These are phyloP conservation scores for Eupithecia subfuscata DNA, from an alignment of 2,888 invertebrate genomes.

Conservation along the genomic window DNA sequence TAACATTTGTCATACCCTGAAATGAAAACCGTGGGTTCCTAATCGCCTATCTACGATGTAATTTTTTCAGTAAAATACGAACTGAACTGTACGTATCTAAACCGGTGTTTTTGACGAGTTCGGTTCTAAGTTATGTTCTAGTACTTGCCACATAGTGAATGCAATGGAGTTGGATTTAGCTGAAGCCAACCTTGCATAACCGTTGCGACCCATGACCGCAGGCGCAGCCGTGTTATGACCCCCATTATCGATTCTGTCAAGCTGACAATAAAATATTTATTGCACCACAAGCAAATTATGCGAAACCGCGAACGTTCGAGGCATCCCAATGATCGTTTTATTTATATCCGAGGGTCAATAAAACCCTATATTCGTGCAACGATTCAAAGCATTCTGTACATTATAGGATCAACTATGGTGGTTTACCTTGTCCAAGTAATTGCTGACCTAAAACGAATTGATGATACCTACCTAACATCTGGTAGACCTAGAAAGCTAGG, in stretches of 20 bases:
- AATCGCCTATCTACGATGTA: background rate
- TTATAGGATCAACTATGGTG: slow-evolving; percentile 35
- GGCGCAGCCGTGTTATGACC: slow-evolving; percentile 36
- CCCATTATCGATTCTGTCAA: slow-evolving; percentile 36
- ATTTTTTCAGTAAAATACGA: background rate
- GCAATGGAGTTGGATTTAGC: slow-evolving; percentile 24
- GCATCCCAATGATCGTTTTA: slow-evolving; percentile 17
- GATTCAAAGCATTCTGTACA: slow-evolving; percentile 44
- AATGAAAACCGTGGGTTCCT: background rate
- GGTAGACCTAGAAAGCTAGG: slow-evolving; percentile 44
- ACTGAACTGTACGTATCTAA: background rate
- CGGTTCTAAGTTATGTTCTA: background rate
- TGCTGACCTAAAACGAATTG: slow-evolving; percentile 53
- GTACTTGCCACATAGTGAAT: slow-evolving; percentile 14
- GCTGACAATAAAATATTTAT: slow-evolving; percentile 40
- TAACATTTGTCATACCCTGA: slow-evolving; percentile 50
- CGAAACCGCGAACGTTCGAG: slow-evolving; percentile 25
- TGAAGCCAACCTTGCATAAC: slow-evolving; percentile 41
- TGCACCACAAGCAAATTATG: slow-evolving; percentile 30
- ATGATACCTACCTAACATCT: slow-evolving; percentile 40
- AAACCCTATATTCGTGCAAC: slow-evolving; percentile 32
- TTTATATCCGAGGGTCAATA: slow-evolving; percentile 23
- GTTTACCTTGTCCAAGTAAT: slow-evolving; percentile 61
- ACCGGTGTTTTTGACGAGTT: background rate
- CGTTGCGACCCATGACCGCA: slow-evolving; percentile 40